These are phyloP conservation scores for Leiothrix lutea DNA, from an alignment of 2,113 vertebrate genomes.

Conservation along the genomic window DNA sequence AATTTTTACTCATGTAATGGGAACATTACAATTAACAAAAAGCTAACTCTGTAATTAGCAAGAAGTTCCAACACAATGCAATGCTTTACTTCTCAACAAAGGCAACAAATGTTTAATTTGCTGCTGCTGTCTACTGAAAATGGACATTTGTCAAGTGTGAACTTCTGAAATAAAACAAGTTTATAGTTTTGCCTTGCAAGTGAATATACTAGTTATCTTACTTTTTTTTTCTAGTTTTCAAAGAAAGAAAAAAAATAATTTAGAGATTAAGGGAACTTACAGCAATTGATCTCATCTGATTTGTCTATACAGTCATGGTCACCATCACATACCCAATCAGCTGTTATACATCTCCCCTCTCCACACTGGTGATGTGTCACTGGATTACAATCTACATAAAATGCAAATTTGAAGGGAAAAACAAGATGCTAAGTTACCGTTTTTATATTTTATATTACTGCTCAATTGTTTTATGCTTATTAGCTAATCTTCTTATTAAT, in stretches of 20 bases:
- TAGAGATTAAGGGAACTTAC: conserved; percentile 76
- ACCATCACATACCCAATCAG: conserved; percentile 92
- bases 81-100: neutral
- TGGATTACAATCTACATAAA: conserved; percentile 79
- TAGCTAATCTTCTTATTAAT: neutral
- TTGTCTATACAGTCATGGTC: conserved; percentile 94
- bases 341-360: conserved; percentile 86
- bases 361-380: conserved; percentile 83
- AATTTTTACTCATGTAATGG: neutral
- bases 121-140: neutral
- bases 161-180: neutral
- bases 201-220: neutral
- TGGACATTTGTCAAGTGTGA: neutral
- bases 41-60: neutral
- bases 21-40: neutral
- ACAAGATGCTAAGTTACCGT: neutral
- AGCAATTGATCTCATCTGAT: conserved; percentile 94
- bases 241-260: neutral
- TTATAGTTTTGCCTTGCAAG: neutral
- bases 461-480: neutral
- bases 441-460: neutral
- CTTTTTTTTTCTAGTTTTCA: neutral
- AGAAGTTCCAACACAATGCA: neutral
- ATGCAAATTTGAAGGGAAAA: neutral
- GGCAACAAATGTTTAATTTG: neutral